phyloP scores from a whole-genome alignment of 2,797 vertebrate species.

The Cheirogaleus major region DNA sequence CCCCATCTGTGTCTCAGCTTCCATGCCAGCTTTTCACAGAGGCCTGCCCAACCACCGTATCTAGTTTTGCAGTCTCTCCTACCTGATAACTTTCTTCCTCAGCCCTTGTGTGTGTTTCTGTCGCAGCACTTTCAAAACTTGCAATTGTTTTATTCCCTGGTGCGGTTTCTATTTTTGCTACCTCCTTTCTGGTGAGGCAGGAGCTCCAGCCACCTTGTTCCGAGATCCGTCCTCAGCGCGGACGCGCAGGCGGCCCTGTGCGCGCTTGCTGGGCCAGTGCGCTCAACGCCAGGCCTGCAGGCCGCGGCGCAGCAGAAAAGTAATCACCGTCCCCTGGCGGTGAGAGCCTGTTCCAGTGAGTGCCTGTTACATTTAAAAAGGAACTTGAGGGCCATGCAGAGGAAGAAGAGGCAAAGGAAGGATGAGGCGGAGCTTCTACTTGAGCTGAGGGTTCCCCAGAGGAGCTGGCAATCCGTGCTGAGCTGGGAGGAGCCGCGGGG shows the following conservation, averaged over 20 bases:
- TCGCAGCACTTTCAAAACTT: background rate
- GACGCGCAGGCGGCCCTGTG: background rate
- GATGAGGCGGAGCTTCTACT: background rate
- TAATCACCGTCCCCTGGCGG: background rate
- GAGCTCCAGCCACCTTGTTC: background rate
- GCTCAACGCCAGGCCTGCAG: background rate
- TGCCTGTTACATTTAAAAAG: background rate
- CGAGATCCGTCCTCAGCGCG: background rate
- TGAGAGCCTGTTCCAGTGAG: background rate
- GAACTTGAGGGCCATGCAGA: background rate
- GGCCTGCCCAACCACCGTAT: rapidly evolving
- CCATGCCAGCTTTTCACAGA: background rate
- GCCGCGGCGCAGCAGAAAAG: background rate
- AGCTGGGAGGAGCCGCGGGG: background rate
- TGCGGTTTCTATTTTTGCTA: background rate
- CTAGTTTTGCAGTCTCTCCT: background rate
- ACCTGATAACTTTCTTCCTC: background rate
- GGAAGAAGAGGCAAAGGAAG: background rate
- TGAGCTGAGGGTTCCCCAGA: background rate
- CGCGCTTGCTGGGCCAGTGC: background rate
- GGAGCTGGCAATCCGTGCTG: background rate
- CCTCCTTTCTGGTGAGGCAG: background rate
- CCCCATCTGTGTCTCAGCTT: background rate
- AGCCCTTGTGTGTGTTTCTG: background rate
- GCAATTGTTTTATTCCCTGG: background rate